Percentiles rank a stretch among this genome's conserved stretches.
phyloP scores from a whole-genome alignment of 1,140 invertebrate genomes.

The Penaeus indicus region DNA sequence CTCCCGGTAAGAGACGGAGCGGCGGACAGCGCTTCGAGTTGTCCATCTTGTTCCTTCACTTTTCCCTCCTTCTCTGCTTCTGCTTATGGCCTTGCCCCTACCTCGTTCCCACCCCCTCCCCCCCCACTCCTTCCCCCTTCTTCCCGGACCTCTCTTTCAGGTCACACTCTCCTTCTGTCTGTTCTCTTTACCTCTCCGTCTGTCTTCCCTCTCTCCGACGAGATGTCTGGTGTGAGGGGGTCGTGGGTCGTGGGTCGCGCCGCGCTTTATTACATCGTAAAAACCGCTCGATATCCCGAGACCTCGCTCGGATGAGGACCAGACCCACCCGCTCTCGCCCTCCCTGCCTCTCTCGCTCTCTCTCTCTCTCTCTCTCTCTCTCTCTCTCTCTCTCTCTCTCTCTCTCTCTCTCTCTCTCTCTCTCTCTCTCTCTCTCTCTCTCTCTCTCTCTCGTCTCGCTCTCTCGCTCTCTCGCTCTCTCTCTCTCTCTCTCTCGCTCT shows the following conservation, averaged over 20 bases:
- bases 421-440: not conserved
- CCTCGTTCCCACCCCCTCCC: no score
- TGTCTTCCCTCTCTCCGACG: no score
- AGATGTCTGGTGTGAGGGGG: constrained; percentile 24
- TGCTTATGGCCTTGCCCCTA: no score
- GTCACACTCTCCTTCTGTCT: no score
- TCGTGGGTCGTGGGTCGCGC: constrained; percentile 24
- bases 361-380: not conserved
- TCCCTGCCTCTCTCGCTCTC: not conserved
- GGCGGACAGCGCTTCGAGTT: no score
- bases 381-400: not conserved
- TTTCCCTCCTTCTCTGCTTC: no score
- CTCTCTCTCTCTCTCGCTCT: no score
- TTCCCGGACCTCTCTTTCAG: not conserved
- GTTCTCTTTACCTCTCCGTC: no score
- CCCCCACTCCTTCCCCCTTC: not conserved
- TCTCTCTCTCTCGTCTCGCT: no score
- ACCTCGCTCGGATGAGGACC: constrained; percentile 45
- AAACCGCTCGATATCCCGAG: constrained; percentile 46
- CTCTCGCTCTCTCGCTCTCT: no score
- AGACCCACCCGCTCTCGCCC: not conserved
- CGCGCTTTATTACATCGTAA: constrained; percentile 52
- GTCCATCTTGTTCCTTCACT: no score
- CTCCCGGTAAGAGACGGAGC: no score
- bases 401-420: not conserved